phyloP scores from a whole-genome alignment of 2,888 invertebrate genomes.

The Temnothorax ravouxi region DNA sequence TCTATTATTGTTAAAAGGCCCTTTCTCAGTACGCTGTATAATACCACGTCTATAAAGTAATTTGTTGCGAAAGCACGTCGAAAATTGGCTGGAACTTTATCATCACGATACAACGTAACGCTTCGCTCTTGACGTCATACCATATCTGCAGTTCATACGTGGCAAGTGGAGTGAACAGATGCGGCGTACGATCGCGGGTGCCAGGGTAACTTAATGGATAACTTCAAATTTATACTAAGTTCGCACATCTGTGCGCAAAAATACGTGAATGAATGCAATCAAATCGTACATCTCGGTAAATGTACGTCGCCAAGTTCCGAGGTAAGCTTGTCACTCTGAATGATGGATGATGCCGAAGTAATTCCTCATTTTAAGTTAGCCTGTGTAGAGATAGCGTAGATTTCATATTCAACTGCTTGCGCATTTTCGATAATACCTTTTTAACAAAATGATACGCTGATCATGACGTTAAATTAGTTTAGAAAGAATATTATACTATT shows the following conservation, averaged over 20 bases:
- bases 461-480: neutral
- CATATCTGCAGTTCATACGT: constrained; percentile 27
- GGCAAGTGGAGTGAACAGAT: constrained; percentile 18
- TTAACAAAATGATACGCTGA: neutral
- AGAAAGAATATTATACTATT: neutral
- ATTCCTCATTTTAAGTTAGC: constrained; percentile 29
- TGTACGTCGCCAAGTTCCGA: constrained; percentile 37
- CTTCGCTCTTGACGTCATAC: constrained; percentile 38
- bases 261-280: constrained; percentile 49
- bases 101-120: neutral
- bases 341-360: constrained; percentile 32
- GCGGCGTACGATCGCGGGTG: constrained; percentile 5
- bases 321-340: constrained; percentile 30
- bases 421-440: neutral
- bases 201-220: constrained; percentile 4
- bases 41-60: neutral
- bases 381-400: neutral
- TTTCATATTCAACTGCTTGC: neutral
- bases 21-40: neutral
- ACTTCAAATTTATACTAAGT: constrained; percentile 38
- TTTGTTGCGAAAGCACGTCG: neutral
- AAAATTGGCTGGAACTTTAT: constrained; percentile 37
- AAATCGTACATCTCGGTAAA: constrained; percentile 28
- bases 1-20: neutral
- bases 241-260: constrained; percentile 18